Base-by-base conservation (phyloP, 2,888 invertebrate genomes). In the Idaea biselata region DNA sequence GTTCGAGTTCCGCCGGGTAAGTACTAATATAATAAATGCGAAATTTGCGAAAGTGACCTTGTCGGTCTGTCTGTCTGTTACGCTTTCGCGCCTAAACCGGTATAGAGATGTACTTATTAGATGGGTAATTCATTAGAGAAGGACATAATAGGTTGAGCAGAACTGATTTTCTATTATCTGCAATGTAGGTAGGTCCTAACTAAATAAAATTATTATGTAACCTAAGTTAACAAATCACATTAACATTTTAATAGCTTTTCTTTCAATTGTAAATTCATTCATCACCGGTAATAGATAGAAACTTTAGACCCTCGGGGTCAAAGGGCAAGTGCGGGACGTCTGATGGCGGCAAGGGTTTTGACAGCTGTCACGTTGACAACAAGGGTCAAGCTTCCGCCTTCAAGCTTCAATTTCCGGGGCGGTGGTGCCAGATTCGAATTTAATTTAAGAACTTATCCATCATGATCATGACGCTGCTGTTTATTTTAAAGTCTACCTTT, bases 371-470 rank as follows among this genome's bases (percentile, higher is more conserved):
- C 74, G 77, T 73, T 79, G 80, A 80, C 82, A 80, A 81, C 77
- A 73, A 73, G 84, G 88, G 90, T 88, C 88, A 89, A 88, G 83
- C 83, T 83, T 75, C 72, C 76, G 80, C 76, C 77, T 68, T 75
- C 77, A 75, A 73, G 77, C 80, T 89, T 86, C 89, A 90, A 91
- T 91, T 89, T 91, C 90, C 91, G 89, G 87, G 76, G 78, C 14
- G 74, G 80, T 72, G 76, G 75, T 74, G 73, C 79, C 77, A 80
- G 80, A 83, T 89, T 83, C 84, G 87, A 88, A 89, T 89, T 88
- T 84, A 82, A 86, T 89, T 85, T 80, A 74, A 63, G 72, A 77
- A 76, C 66, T 64, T 70, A 71, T 64, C 64, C 69, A 74, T 77
- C 76, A 77, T 44, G 69, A 74, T 77, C 76, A 77, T 44, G 11